A percentile compares a stretch with the other conserved stretches of the same genome.
Evolutionary conservation across 1,140 invertebrate genomes (phyloP).

Genomic region (Sinella curviseta): DNA sequence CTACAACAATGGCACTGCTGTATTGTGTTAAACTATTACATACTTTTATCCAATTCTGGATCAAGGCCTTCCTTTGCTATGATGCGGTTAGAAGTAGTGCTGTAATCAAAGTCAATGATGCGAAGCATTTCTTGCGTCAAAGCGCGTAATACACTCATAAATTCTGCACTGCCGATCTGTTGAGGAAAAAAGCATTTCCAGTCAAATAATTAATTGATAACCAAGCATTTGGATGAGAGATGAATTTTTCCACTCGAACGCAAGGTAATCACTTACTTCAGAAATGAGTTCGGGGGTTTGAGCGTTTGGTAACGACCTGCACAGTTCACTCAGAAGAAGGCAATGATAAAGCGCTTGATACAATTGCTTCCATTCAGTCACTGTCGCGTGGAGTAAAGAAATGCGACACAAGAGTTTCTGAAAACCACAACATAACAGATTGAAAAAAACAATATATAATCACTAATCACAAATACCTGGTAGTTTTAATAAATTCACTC

Average conservation of each 20-base stretch:
- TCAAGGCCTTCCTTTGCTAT: slow-evolving; percentile 69
- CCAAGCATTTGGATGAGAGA: too few species aligned
- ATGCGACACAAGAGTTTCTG: slow-evolving; percentile 39
- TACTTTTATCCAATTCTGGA: slow-evolving; percentile 66
- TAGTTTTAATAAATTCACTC: too few species aligned
- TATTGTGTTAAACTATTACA: too few species aligned
- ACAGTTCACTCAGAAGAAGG: slow-evolving; percentile 59
- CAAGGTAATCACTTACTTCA: slow-evolving; percentile 56
- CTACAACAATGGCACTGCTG: too few species aligned
- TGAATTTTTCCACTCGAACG: too few species aligned
- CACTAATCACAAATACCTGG: too few species aligned
- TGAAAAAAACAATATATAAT: too few species aligned
- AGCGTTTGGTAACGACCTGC: background rate
- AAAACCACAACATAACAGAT: slow-evolving; percentile 29
- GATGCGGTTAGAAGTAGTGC: slow-evolving; percentile 64
- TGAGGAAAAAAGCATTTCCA: too few species aligned
- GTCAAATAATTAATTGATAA: background rate
- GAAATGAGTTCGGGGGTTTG: slow-evolving; percentile 62
- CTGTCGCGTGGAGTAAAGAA: slow-evolving; percentile 36
- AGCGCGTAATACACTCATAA: slow-evolving; percentile 45
- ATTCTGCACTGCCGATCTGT: background rate
- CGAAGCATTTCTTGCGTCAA: slow-evolving; percentile 59
- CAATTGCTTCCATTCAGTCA: slow-evolving; percentile 50
- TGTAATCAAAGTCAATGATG: slow-evolving; percentile 70
- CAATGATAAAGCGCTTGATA: slow-evolving; percentile 66